phyloP scores from a whole-genome alignment of 2,797 vertebrate genomes.

The Semotilus atromaculatus region DNA sequence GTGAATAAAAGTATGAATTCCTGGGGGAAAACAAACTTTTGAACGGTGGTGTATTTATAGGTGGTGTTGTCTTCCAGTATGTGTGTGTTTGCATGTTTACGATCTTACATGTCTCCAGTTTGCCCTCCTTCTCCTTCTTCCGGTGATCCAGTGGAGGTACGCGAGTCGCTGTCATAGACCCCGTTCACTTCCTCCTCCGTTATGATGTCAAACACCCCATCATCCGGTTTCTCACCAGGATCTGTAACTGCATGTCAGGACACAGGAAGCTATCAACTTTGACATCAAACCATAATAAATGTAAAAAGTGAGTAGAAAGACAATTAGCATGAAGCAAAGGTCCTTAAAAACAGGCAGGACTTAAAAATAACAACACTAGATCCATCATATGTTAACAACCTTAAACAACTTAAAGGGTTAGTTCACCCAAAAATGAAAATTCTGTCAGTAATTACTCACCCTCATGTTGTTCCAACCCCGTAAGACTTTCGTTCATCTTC shows the following conservation, averaged over 20 bases:
- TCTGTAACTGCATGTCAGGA: conserved; percentile 70
- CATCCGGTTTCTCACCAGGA: conserved; percentile 79
- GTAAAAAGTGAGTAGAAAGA: background rate
- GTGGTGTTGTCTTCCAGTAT: background rate
- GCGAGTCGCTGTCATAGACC: conserved; percentile 86
- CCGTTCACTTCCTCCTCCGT: conserved; percentile 93
- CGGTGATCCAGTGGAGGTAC: conserved; percentile 72
- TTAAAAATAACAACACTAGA: too few relatives aligned
- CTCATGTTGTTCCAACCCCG: too few relatives aligned
- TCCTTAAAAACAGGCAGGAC: background rate
- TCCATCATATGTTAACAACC: background rate
- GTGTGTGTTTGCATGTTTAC: background rate
- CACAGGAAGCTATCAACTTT: background rate
- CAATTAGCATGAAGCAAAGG: background rate
- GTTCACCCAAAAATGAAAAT: too few relatives aligned
- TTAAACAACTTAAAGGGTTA: background rate
- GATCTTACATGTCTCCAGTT: conserved; percentile 81
- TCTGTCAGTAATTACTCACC: too few relatives aligned
- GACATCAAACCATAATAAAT: background rate
- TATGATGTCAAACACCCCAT: conserved; percentile 90
- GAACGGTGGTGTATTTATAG: background rate
- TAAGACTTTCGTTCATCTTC: too few relatives aligned
- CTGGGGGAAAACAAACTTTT: too few relatives aligned
- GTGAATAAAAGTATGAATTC: background rate
- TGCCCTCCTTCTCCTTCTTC: conserved; percentile 79